Base-by-base conservation (phyloP, 2,888 invertebrate species). In the Schrankia costaestrigalis region DNA sequence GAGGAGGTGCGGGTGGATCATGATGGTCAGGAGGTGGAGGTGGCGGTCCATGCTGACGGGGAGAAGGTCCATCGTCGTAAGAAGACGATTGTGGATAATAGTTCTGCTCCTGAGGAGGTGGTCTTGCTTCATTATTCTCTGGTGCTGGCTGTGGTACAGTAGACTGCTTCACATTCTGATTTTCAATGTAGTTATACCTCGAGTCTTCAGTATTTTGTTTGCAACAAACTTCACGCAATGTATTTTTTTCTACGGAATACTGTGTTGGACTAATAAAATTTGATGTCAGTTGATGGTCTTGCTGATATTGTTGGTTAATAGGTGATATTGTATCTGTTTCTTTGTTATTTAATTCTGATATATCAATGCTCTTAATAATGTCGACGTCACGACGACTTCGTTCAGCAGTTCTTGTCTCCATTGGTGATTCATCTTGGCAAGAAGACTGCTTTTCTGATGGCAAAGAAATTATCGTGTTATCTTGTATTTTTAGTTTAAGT, bases 361-460 rank as follows among this genome's bases (percentile, higher is more conserved):
- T 5, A 4, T 43, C 21, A 11, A 36, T 9, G 11, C 32, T 28
- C 19, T 46, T 36, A 10, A 43, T 23, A 23, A 40, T 28, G 14
- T 46, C 31, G 6, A 50, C 5, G 31, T 46, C 36, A 17, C 34
- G 42, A 14, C 29, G 32, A 22, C 13, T 40, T 47, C 54, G 49
- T 23, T 8, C 29, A 17, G 19, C 19, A 29, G 27, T 19, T 11
- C 27, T 41, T 26, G 26, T 23, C 9, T 17, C 18, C 5, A 23
- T 26, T 30, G 13, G 18, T 27, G 18, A 24, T 24, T 30, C 47
- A 27, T 23, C 25, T 12, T n/a, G 12, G 21, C 41, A 11, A 14
- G n/a, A n/a, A n/a, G 41, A 30, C 36, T 26, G 32, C 31, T 39
- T 44, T 43, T 52, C 64, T 65, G 62, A 51, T 50, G 32, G 14